Base-by-base conservation (phyloP, 2,113 vertebrate genomes). In the Varanus salvator region DNA sequence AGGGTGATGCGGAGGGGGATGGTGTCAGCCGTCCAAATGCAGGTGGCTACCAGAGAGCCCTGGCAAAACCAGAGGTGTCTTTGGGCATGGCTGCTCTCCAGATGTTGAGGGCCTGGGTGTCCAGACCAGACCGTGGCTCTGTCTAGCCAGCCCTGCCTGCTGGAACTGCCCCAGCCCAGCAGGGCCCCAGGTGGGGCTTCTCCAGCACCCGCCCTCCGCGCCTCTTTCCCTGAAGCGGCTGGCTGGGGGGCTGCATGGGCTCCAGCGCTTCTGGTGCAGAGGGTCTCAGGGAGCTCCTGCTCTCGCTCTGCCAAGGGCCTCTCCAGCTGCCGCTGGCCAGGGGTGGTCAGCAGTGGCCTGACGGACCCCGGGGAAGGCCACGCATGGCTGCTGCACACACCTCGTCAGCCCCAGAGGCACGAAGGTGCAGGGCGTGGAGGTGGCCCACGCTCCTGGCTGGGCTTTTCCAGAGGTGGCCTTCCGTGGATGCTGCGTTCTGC, bases 221-320 rank as follows among this genome's bases (percentile, higher is more conserved):
- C 38, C 38, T 44, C 38, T 44, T 44, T 44, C 38, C 38, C 38
- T 44, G 38, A n/a, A n/a, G n/a, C n/a, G n/a, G n/a, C n/a, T n/a
- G n/a, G n/a, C n/a, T n/a, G n/a, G n/a, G n/a, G n/a, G n/a, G 38
- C 38, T 44, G 38, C 38, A 44, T 44, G 1, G 0, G 0, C 44
- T 69, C 87, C 89, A 90, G 90, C 71, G n/a, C 2, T 71, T 31
- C 29, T 23, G 12, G 3, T 31, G 6, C 8, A 8, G 31, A 31
- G 38, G 38, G 38, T 44, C 38, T 44, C 38, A 44, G 38, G 38
- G 38, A 44, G 38, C 38, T n/a, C n/a, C n/a, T n/a, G n/a, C n/a
- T n/a, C n/a, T n/a, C 60, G 17, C 60, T 64, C 60, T 64, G 60
- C 15, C 60, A 64, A 15, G 21, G 60, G 21, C 60, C 60, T 64